These are phyloP conservation scores for Acanthacorydalis orientalis DNA, from an alignment of 2,888 invertebrate species.

Conservation along the genomic window DNA sequence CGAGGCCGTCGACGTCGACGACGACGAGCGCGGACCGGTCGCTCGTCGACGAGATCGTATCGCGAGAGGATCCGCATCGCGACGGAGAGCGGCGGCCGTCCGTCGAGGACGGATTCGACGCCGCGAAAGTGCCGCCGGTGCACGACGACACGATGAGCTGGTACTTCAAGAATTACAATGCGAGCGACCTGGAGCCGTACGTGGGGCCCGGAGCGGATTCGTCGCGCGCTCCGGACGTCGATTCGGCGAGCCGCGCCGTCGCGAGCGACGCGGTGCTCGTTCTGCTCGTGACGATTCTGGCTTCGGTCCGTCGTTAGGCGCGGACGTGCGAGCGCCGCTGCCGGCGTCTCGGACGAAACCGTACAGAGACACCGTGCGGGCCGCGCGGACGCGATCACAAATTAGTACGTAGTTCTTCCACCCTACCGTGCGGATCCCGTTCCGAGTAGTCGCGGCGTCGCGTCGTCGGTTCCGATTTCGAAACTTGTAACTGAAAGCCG, in stretches of 20 bases:
- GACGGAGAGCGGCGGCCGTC: neutral
- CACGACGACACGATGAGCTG: conserved; percentile 48
- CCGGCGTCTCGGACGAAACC: no score
- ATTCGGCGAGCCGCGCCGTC: neutral
- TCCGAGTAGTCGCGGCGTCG: no score
- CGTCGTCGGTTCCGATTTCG: no score
- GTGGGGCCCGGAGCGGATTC: conserved; percentile 16
- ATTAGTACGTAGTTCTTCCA: no score
- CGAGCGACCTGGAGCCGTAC: conserved; percentile 34
- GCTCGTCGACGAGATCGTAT: conserved; percentile 1
- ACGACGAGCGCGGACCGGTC: conserved; percentile 12
- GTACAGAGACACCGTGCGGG: no score
- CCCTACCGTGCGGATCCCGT: no score
- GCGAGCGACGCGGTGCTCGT: no score
- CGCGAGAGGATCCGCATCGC: neutral
- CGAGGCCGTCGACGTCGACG: conserved; percentile 11
- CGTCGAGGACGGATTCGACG: conserved; percentile 8
- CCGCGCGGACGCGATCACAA: no score
- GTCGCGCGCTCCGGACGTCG: neutral
- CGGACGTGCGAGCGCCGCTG: no score
- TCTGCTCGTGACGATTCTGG: no score
- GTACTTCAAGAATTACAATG: conserved; percentile 78
- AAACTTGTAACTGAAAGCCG: no score
- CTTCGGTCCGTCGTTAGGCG: no score
- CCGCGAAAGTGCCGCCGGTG: conserved; percentile 26